These are phyloP conservation scores for Bubo bubo DNA, from an alignment of 2,113 vertebrate species.

Conservation along the genomic window DNA sequence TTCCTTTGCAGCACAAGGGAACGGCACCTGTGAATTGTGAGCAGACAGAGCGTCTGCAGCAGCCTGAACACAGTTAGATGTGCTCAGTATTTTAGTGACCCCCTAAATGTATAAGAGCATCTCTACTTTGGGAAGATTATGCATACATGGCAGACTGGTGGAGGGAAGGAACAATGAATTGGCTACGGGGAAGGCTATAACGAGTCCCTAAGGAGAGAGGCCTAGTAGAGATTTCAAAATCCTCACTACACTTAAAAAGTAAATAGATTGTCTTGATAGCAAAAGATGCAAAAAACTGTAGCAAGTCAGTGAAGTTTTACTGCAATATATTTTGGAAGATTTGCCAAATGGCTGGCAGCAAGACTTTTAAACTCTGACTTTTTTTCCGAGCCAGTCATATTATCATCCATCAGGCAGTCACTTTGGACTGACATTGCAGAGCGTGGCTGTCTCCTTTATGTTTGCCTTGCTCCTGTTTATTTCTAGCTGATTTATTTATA, in stretches of 20 bases:
- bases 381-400: not conserved
- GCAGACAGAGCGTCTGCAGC: not conserved
- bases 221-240: not conserved
- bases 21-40: not conserved
- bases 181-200: not conserved
- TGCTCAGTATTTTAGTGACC: not conserved
- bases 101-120: not conserved
- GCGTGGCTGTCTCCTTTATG: not conserved
- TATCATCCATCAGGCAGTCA: slow-evolving; percentile 47
- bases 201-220: not conserved
- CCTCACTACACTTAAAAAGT: not conserved
- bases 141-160: not conserved
- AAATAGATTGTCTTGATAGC: not conserved
- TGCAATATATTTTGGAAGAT: not conserved
- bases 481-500: slow-evolving; percentile 66
- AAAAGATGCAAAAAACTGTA: not conserved
- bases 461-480: slow-evolving; percentile 51
- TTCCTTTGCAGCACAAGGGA: not conserved
- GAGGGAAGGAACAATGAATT: not conserved
- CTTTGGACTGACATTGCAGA: slow-evolving; percentile 53
- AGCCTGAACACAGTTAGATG: not conserved
- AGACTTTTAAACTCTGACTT: slow-evolving; percentile 23
- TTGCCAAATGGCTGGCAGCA: slow-evolving; percentile 46
- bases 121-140: not conserved
- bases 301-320: not conserved